Conservation (phyloP, 2,888 invertebrate species). For the Argynnis bischoffii region DNA sequence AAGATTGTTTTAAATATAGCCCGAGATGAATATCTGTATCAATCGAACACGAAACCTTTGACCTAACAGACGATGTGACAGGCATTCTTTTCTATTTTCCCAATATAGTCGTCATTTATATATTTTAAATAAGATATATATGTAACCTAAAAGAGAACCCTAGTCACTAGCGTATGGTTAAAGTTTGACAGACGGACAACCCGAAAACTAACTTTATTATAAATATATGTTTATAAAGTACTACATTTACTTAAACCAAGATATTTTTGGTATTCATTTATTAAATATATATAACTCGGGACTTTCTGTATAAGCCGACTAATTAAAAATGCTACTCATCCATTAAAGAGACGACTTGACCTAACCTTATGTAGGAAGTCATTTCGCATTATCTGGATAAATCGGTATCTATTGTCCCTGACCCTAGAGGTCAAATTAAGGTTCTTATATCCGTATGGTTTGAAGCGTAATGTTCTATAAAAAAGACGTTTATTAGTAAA, state of each 20-base stretch:
- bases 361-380: conserved; percentile 20
- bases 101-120: too few species aligned
- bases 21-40: too few species aligned
- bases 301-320: not conserved
- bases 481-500: conserved; percentile 15
- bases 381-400: conserved; percentile 26
- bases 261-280: not conserved
- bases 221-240: not conserved
- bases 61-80: too few species aligned
- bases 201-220: too few species aligned
- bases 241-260: not conserved
- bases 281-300: not conserved
- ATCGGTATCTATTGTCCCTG: conserved; percentile 27
- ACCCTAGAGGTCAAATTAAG: conserved; percentile 23
- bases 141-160: too few species aligned
- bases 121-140: too few species aligned
- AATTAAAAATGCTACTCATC: not conserved
- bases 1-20: too few species aligned
- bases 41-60: too few species aligned
- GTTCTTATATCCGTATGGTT: conserved; percentile 24
- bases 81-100: too few species aligned
- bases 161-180: too few species aligned
- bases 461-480: conserved; percentile 4
- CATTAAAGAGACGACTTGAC: not conserved
- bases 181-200: too few species aligned